Evolutionary conservation across 2,797 vertebrate genomes (phyloP).

Genomic region (Microchirus variegatus): DNA sequence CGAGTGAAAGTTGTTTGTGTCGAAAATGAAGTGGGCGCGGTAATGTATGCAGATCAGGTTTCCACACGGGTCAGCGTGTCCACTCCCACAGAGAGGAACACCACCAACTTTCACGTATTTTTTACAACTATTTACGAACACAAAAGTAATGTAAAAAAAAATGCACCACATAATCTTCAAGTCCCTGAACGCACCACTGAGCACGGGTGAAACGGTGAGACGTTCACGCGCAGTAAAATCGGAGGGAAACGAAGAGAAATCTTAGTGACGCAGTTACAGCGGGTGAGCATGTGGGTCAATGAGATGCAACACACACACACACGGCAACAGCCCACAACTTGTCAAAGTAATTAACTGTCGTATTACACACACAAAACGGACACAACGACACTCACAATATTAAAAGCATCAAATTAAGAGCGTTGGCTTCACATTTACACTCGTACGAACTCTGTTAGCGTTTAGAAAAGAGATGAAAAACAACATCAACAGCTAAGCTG

Average conservation of each 20-base stretch:
- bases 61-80: conserved; percentile 14
- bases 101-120: not conserved
- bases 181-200: too few relatives aligned
- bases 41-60: conserved; percentile 52
- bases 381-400: not conserved
- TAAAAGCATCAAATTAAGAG: too few relatives aligned
- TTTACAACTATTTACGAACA: not conserved
- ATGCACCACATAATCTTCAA: too few relatives aligned
- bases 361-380: not conserved
- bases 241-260: not conserved
- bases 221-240: too few relatives aligned
- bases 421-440: too few relatives aligned
- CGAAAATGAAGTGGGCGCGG: conserved; percentile 71
- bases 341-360: conserved; percentile 1
- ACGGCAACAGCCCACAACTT: conserved; percentile 19
- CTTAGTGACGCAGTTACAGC: conserved; percentile 56
- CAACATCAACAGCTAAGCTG: not conserved
- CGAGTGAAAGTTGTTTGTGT: conserved; percentile 74
- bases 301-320: conserved; percentile 56
- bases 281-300: conserved; percentile 65
- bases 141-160: too few relatives aligned
- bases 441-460: too few relatives aligned
- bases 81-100: not conserved
- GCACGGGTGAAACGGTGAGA: too few relatives aligned
- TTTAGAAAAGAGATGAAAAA: not conserved